Evolutionary conservation across 1,140 invertebrate genomes (phyloP), one percentile per base, ranked within the genome.

Genomic region (Radopholus similis): DNA sequence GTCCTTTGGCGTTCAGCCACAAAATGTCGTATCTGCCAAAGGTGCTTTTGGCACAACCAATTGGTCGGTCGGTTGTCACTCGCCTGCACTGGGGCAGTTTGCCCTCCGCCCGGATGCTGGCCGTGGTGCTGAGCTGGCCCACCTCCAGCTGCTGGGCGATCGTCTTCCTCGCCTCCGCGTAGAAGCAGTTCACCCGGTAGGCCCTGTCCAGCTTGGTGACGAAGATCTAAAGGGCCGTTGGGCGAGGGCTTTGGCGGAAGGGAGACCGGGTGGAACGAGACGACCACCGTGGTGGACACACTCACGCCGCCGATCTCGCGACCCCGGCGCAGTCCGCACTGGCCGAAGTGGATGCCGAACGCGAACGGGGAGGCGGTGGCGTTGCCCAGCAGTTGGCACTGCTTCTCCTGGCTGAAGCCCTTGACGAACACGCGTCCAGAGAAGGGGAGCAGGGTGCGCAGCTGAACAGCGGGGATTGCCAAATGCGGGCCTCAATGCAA

Each of bases 191-290:
- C 6, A 80, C 34, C 23, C 73, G 66, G 40, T 80, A 81, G 26
- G 78, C 81, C 32, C 78, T 71, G 58, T 81, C 78, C 13, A 72
- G 58, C 77, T 81, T 81, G 8, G 78, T 81, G 18, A 81, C 78
- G 58, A 81, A 82, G 37, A 81, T 80, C 76, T 78, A 49, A 58
- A 71, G 51, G 28, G 2, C 15, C 26, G 21, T 21, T 6, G 15
- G 37, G 1, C 49, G 11, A 37, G 49, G 6, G n/a, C 60, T 40
- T 37, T 60, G 11, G 18, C 23, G 42, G n/a, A 58, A n/a, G 66
- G 40, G 13, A 69, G 34, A 81, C 76, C 23, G 78, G 73, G 67
- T 81, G 78, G 59, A 81, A 81, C 0, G 81, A 83, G 38, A 81
- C 68, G 40, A 81, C 73, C 0, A 83, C 66, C 28, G 77, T 82